Evolutionary conservation across 2,888 invertebrate genomes (phyloP).

Genomic region (Lepidocyrtinus sp.): DNA sequence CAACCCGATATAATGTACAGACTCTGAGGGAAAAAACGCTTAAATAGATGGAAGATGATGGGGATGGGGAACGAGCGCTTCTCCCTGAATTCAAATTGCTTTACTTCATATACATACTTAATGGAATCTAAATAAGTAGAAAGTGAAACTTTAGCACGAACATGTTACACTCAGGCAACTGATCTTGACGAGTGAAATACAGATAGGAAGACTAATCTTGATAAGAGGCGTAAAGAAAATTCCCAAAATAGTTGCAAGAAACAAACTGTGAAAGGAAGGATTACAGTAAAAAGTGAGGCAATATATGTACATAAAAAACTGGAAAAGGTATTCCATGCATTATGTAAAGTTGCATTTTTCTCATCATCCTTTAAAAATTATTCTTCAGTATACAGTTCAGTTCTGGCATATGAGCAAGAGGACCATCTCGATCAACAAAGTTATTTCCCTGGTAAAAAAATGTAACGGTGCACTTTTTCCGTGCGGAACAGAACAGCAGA

Average conservation of each 20-base stretch:
- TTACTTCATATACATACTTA: constrained; percentile 49
- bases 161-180: no score
- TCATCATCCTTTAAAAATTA: constrained; percentile 1
- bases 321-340: neutral
- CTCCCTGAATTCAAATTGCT: constrained; percentile 29
- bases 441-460: no score
- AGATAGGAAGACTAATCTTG: constrained; percentile 41
- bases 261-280: constrained; percentile 45
- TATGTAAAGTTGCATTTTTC: constrained; percentile 2
- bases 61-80: constrained; percentile 22
- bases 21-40: neutral
- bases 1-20: neutral
- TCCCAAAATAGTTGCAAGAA: constrained; percentile 43
- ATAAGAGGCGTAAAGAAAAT: constrained; percentile 35
- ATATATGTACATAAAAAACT: neutral
- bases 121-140: constrained; percentile 24
- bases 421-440: no score
- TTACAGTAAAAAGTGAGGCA: constrained; percentile 35
- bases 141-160: neutral
- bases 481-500: neutral
- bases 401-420: no score
- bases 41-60: neutral
- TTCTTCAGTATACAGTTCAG: neutral
- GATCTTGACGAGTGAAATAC: constrained; percentile 29
- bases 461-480: neutral